phyloP scores from a whole-genome alignment of 2,888 invertebrate species.

The Mythimna lalbum region DNA sequence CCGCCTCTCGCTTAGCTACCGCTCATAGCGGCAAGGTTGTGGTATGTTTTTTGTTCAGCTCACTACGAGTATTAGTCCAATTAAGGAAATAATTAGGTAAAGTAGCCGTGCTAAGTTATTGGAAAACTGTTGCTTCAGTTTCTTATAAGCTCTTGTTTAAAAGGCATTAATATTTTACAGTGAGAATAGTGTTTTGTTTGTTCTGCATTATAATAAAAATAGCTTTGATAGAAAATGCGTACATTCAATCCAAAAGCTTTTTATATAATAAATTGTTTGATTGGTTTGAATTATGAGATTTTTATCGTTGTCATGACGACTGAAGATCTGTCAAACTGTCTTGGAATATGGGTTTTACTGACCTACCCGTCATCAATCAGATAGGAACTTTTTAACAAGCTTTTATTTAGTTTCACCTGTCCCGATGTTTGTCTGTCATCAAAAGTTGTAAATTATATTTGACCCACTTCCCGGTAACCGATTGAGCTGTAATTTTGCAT shows the following conservation, averaged over 20 bases:
- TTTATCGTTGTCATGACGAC: background rate
- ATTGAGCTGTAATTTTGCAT: too few species aligned
- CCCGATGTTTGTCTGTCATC: too few species aligned
- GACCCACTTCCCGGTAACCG: too few species aligned
- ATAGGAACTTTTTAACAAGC: too few species aligned
- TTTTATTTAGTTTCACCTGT: too few species aligned
- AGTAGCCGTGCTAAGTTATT: background rate
- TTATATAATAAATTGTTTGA: background rate
- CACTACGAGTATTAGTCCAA: constrained; percentile 2
- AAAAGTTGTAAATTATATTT: too few species aligned
- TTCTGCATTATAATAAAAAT: background rate
- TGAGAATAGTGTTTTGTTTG: background rate
- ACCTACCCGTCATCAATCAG: background rate
- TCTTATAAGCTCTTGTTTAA: background rate
- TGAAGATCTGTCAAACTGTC: background rate
- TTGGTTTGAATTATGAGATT: background rate
- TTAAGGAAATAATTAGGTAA: background rate
- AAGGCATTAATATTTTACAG: too few species aligned
- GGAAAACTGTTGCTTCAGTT: background rate
- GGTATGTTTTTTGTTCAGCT: background rate
- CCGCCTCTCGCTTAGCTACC: too few species aligned
- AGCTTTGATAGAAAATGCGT: background rate
- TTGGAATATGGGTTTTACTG: background rate
- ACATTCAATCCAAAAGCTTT: background rate
- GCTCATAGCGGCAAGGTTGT: too few species aligned